A percentile compares a stretch with the other conserved stretches of the same genome.
These are phyloP conservation scores for Sclerurus mexicanus DNA, from an alignment of 2,113 vertebrate species.

Conservation along the genomic window DNA sequence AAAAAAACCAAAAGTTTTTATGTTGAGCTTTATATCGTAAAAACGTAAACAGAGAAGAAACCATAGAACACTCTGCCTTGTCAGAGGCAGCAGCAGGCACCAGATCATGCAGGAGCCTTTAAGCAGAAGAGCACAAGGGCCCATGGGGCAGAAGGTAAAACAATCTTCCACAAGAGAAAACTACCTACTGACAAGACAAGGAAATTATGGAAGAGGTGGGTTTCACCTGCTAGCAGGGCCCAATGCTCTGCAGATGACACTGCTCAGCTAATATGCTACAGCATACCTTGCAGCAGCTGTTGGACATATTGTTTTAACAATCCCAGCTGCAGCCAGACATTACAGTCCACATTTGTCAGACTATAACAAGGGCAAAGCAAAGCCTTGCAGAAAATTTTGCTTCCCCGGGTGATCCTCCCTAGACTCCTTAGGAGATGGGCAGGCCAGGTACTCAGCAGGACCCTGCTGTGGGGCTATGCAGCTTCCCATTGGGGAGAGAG, in stretches of 20 bases:
- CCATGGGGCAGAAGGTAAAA: background rate
- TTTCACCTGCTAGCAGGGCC: background rate
- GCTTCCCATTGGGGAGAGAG: background rate
- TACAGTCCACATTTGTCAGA: background rate
- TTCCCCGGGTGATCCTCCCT: background rate
- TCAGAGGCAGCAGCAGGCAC: background rate
- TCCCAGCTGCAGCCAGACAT: background rate
- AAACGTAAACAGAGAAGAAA: background rate
- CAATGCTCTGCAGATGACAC: background rate
- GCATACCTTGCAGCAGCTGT: background rate
- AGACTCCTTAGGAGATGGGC: background rate
- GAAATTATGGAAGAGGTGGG: background rate
- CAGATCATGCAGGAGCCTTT: background rate
- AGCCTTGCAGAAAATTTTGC: background rate
- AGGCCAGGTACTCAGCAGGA: background rate
- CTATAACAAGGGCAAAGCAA: background rate
- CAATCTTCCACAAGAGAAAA: background rate
- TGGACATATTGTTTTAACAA: background rate
- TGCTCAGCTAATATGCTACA: background rate
- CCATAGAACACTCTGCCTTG: background rate
- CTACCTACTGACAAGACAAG: background rate
- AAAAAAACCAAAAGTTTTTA: background rate
- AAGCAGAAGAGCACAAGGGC: background rate
- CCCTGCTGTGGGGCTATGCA: background rate
- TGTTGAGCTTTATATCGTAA: background rate